Conservation (phyloP, 2,888 invertebrate genomes). For the Osmoderma eremita region DNA sequence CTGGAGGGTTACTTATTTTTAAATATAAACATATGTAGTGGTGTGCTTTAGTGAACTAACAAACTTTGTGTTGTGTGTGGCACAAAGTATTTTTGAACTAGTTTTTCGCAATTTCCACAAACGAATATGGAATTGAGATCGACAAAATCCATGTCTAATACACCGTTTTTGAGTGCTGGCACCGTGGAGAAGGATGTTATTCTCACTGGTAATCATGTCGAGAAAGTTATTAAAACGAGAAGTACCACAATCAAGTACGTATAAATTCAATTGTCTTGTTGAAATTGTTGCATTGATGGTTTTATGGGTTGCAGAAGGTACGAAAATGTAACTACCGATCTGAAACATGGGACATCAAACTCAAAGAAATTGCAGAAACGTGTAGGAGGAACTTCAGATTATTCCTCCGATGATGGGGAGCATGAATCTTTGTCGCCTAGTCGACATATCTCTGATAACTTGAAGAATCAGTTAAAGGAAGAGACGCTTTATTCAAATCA, state of each 20-base stretch:
- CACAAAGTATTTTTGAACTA: constrained; percentile 21
- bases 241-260: constrained; percentile 64
- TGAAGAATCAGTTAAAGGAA: constrained; percentile 61
- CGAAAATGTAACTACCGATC: constrained; percentile 16
- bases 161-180: constrained; percentile 70
- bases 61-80: constrained; percentile 33
- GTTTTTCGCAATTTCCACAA: constrained; percentile 15
- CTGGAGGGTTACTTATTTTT: constrained; percentile 36
- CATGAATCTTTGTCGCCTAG: constrained; percentile 65
- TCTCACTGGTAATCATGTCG: constrained; percentile 58
- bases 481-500: constrained; percentile 67
- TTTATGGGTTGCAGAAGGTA: constrained; percentile 37
- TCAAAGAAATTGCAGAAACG: constrained; percentile 52
- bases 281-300: constrained; percentile 32
- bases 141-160: constrained; percentile 74
- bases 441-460: constrained; percentile 64
- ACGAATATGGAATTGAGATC: constrained; percentile 68
- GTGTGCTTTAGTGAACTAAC: constrained; percentile 19
- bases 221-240: constrained; percentile 46
- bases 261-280: constrained; percentile 39
- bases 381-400: constrained; percentile 69
- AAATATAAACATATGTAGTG: constrained; percentile 32
- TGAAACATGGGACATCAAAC: constrained; percentile 41
- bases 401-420: constrained; percentile 71
- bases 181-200: constrained; percentile 69